Percentiles rank a stretch among this genome's conserved stretches.
These are phyloP conservation scores for Actinia equina DNA, from an alignment of 64 coral and sea anemone genomes.

Conservation along the genomic window DNA sequence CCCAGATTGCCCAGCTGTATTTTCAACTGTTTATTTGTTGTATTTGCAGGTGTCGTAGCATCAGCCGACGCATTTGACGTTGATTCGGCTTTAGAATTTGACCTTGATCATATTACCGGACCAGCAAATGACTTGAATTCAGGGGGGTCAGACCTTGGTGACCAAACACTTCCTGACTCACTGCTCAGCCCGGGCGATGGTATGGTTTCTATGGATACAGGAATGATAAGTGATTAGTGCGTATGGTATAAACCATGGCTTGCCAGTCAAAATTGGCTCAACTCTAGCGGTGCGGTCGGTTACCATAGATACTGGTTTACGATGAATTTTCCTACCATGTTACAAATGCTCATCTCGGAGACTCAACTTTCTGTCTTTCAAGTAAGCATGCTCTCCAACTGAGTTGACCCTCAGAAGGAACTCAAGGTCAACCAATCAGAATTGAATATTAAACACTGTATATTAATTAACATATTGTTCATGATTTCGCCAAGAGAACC, in stretches of 20 bases:
- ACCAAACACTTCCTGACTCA: neutral
- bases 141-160: neutral
- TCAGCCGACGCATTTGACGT: constrained; percentile 50
- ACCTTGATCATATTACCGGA: constrained; percentile 48
- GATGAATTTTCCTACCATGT: too few species aligned
- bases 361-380: too few species aligned
- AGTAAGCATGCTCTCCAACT: too few species aligned
- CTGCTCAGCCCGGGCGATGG: constrained; percentile 16
- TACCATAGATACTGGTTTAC: too few species aligned
- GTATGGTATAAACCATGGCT: neutral
- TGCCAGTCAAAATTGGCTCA: neutral
- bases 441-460: too few species aligned
- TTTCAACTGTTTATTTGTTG: neutral
- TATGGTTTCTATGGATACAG: constrained; percentile 19
- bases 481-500: too few species aligned
- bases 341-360: too few species aligned
- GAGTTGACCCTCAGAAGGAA: too few species aligned
- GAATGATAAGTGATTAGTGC: constrained; percentile 8
- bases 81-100: constrained; percentile 54
- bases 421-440: too few species aligned
- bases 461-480: too few species aligned
- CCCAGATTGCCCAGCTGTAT: neutral
- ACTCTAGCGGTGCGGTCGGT: neutral
- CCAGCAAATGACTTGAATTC: neutral
- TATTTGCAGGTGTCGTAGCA: constrained; percentile 7